Conservation (phyloP, 2,113 vertebrate species). For the Erpornis zantholeuca region DNA sequence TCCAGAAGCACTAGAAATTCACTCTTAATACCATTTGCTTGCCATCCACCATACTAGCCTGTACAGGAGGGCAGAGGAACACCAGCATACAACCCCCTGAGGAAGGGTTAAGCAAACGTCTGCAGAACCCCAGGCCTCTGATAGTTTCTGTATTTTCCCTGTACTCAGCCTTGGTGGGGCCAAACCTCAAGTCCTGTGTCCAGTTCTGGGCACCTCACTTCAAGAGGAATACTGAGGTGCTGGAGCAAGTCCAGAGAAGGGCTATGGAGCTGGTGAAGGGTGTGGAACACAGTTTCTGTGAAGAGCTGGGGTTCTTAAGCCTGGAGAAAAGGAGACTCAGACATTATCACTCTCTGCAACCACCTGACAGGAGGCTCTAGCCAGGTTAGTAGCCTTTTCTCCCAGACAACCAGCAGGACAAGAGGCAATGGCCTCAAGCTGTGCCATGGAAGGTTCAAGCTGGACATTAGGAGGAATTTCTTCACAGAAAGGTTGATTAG, state of each 20-base stretch:
- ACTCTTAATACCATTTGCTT: not conserved
- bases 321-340: not conserved
- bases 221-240: not conserved
- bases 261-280: not conserved
- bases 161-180: not conserved
- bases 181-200: rapidly evolving
- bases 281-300: not conserved
- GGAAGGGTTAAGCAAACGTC: not conserved
- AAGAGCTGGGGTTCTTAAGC: rapidly evolving
- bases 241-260: not conserved
- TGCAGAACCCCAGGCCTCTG: not conserved
- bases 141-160: not conserved
- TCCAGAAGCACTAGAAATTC: not conserved
- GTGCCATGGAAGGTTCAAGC: not conserved
- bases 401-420: not conserved
- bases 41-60: not conserved
- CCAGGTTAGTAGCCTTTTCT: rapidly evolving
- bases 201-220: not conserved
- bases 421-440: not conserved
- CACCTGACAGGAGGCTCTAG: not conserved
- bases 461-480: not conserved
- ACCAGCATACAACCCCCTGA: rapidly evolving
- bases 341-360: rapidly evolving
- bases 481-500: not conserved
- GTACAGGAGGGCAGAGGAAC: not conserved